phyloP scores from a whole-genome alignment of 2,797 vertebrate genomes.

The Rhynchonycteris naso region DNA sequence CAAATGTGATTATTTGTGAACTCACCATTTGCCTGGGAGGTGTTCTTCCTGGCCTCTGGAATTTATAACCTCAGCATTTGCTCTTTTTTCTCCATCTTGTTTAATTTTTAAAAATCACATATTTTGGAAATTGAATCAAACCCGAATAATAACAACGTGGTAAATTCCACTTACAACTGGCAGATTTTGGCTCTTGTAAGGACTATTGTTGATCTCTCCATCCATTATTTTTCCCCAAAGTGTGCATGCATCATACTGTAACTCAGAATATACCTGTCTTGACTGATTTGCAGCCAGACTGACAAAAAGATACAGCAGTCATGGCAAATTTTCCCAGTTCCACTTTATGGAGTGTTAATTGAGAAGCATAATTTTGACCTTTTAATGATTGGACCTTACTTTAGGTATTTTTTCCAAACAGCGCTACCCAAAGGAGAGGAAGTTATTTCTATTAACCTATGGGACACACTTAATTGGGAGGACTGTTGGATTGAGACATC shows the following conservation, averaged over 20 bases:
- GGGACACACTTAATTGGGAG: constrained; percentile 82
- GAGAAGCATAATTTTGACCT: constrained; percentile 60
- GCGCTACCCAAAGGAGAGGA: constrained; percentile 58
- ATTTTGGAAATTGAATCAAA: neutral
- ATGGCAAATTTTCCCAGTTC: constrained; percentile 35
- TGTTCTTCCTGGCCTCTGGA: neutral
- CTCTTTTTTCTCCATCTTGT: constrained; percentile 61
- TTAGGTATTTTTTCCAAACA: constrained; percentile 58
- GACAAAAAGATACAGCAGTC: constrained; percentile 34
- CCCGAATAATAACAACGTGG: neutral
- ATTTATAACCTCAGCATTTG: constrained; percentile 53
- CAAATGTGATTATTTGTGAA: neutral
- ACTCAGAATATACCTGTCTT: neutral
- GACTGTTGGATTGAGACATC: constrained; percentile 77
- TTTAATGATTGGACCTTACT: constrained; percentile 39
- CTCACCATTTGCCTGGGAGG: neutral
- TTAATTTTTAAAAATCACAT: constrained; percentile 40
- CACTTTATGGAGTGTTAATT: constrained; percentile 43
- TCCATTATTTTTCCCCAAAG: constrained; percentile 53
- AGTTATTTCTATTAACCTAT: constrained; percentile 67
- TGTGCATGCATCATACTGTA: neutral
- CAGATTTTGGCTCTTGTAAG: constrained; percentile 20
- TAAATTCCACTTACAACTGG: constrained; percentile 35
- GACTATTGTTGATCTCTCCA: neutral
- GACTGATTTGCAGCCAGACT: constrained; percentile 28